These are phyloP conservation scores for Antheraea assamensis DNA, from an alignment of 2,888 invertebrate genomes.

Conservation along the genomic window DNA sequence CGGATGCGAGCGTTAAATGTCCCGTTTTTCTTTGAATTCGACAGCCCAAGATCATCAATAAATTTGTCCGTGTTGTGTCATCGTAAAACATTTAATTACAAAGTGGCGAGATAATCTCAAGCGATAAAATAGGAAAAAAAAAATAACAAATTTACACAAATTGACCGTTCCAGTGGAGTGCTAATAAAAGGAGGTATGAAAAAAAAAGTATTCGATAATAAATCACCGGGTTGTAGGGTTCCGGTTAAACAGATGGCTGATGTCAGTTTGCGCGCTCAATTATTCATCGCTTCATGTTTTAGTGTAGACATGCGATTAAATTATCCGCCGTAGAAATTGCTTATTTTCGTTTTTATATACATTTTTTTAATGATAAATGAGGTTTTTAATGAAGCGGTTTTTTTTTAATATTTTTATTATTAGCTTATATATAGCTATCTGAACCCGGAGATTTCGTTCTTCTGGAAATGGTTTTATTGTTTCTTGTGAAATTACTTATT, in stretches of 20 bases:
- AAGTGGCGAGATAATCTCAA: slow-evolving; percentile 35
- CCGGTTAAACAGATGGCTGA: slow-evolving; percentile 26
- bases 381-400: not conserved
- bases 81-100: slow-evolving; percentile 37
- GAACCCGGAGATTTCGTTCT: not conserved
- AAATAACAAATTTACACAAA: slow-evolving; percentile 21
- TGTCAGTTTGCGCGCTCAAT: slow-evolving; percentile 19
- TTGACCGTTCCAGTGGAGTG: slow-evolving; percentile 26
- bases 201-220: slow-evolving; percentile 20
- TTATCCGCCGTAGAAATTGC: not conserved
- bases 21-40: slow-evolving; percentile 30
- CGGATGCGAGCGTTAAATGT: slow-evolving; percentile 21
- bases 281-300: slow-evolving; percentile 19
- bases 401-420: not conserved
- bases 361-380: not conserved
- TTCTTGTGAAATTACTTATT: no score
- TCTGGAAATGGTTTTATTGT: no score
- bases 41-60: slow-evolving; percentile 35
- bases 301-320: slow-evolving; percentile 10
- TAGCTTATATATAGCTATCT: not conserved
- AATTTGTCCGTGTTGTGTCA: slow-evolving; percentile 24
- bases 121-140: slow-evolving; percentile 27
- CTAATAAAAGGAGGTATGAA: slow-evolving; percentile 30
- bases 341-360: not conserved
- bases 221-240: slow-evolving; percentile 22